Conservation (phyloP, 1,140 invertebrate genomes). For the Lepidurus arcticus region DNA sequence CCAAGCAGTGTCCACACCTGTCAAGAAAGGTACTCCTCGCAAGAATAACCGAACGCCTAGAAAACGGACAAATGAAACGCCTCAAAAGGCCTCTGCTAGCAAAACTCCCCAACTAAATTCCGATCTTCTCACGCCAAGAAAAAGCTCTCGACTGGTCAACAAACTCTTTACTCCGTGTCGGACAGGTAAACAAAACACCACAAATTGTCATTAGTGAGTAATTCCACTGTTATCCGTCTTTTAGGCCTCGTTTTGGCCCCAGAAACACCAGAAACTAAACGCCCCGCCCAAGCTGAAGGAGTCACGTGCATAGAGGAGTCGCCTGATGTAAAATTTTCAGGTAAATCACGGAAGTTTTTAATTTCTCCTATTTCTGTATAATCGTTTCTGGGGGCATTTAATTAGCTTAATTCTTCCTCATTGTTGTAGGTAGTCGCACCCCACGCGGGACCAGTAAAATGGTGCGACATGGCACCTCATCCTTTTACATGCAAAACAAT, state of each 20-base stretch:
- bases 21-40: background rate
- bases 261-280: background rate
- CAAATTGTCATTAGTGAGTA: background rate
- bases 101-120: background rate
- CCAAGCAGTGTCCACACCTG: background rate
- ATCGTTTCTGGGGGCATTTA: background rate
- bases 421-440: background rate
- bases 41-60: background rate
- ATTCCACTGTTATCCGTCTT: background rate
- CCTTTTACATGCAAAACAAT: background rate
- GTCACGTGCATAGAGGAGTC: background rate
- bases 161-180: background rate
- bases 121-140: background rate
- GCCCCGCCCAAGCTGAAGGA: background rate
- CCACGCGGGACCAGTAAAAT: background rate
- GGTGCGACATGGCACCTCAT: background rate
- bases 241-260: background rate
- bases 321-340: background rate
- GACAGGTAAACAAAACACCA: background rate
- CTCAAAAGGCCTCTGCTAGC: background rate
- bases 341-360: background rate
- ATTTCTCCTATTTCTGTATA: background rate
- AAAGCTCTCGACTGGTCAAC: background rate
- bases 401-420: background rate
- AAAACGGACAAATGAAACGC: background rate